Evolutionary conservation across 2,113 vertebrate genomes (phyloP).

Genomic region (Struthio camelus): DNA sequence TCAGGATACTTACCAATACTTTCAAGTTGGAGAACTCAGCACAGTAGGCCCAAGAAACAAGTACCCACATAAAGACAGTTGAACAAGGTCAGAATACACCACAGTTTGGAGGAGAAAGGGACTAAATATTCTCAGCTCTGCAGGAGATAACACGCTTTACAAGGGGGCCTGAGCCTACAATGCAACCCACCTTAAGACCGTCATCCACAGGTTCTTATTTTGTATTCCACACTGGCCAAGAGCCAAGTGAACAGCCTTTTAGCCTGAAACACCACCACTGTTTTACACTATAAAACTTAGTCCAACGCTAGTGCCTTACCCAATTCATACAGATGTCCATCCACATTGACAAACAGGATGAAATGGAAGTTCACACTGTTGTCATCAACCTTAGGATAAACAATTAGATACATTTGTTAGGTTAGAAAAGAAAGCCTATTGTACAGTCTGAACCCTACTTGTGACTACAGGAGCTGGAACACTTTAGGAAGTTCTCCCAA

Average conservation of each 20-base stretch:
- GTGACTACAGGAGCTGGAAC: background rate
- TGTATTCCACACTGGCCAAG: background rate
- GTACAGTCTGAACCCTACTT: background rate
- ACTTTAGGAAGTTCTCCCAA: background rate
- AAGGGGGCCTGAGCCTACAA: background rate
- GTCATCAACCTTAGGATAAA: constrained; percentile 80
- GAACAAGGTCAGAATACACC: background rate
- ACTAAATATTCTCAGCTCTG: background rate
- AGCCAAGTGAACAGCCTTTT: background rate
- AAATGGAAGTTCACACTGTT: constrained; percentile 95
- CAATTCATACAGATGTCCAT: constrained; percentile 90
- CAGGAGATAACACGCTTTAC: background rate
- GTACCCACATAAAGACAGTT: background rate
- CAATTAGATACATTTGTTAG: background rate
- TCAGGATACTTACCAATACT: background rate
- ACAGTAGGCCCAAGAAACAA: background rate
- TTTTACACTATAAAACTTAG: background rate
- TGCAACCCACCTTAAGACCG: background rate
- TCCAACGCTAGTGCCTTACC: constrained; percentile 75
- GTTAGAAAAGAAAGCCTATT: accelerated
- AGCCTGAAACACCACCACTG: background rate
- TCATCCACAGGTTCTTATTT: background rate
- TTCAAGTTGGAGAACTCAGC: background rate
- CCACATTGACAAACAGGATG: constrained; percentile 89
- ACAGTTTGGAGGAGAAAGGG: background rate